A percentile compares a stretch with the other conserved stretches of the same genome.
Evolutionary conservation across 37 sponge, comb jelly and placozoan genomes (phyloP).

Genomic region (Tethya wilhelma): DNA sequence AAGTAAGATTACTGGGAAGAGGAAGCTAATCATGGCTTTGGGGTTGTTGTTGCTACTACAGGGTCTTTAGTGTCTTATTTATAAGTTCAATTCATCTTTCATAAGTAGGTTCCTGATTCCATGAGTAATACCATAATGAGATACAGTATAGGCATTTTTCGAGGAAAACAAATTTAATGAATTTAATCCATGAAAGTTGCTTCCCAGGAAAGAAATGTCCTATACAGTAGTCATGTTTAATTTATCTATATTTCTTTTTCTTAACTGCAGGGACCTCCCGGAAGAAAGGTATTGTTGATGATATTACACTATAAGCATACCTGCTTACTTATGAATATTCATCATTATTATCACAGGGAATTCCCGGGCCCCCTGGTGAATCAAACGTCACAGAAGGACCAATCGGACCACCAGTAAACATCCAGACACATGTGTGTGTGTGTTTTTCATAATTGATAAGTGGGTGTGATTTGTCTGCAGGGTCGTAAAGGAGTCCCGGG

Average conservation of each 20-base stretch:
- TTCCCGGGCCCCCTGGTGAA: constrained; percentile 20
- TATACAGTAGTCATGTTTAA: too few species aligned
- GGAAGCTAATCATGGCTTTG: neutral
- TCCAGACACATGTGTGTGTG: neutral
- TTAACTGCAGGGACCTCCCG: constrained; percentile 16
- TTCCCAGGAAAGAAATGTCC: too few species aligned
- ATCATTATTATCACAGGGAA: constrained; percentile 4
- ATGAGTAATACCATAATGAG: too few species aligned
- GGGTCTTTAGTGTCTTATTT: too few species aligned
- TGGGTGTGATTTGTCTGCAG: neutral
- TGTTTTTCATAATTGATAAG: neutral
- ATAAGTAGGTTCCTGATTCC: neutral
- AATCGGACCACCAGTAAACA: neutral
- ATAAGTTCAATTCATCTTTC: too few species aligned
- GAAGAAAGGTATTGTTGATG: constrained; percentile 14
- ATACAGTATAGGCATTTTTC: too few species aligned
- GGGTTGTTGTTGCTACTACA: too few species aligned
- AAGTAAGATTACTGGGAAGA: neutral
- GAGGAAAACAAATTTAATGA: too few species aligned
- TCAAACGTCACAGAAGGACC: constrained; percentile 20
- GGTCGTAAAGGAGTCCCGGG: constrained; percentile 20
- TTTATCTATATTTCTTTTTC: neutral
- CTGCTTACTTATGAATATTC: too few species aligned
- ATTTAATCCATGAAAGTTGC: too few species aligned
- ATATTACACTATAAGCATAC: neutral